Evolutionary conservation across 2,113 vertebrate species (phyloP).

Genomic region (Heterotis niloticus): DNA sequence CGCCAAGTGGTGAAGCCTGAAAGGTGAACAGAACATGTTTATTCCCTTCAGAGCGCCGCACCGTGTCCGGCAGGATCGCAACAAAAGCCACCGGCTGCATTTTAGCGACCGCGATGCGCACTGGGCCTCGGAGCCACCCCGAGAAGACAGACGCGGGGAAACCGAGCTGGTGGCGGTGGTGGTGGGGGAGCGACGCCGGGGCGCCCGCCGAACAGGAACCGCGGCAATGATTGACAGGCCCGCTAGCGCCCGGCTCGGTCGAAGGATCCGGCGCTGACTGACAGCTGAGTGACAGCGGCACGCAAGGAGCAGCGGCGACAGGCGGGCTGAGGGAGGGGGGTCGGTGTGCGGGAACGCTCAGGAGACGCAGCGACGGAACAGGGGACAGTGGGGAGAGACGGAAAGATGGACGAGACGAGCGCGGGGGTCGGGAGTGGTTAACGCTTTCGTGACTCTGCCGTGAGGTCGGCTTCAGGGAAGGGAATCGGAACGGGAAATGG

Average conservation of each 20-base stretch:
- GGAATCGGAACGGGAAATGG: conserved; percentile 18
- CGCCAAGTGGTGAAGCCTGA: no score
- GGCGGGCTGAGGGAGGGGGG: not conserved
- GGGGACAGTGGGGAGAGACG: not conserved
- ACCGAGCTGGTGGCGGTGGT: not conserved
- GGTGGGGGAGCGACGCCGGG: not conserved
- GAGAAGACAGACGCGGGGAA: no score
- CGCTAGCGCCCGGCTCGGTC: not conserved
- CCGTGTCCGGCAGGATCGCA: not conserved
- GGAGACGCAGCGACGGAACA: not conserved
- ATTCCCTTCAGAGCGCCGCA: not conserved
- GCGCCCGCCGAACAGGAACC: not conserved
- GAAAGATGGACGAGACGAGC: not conserved
- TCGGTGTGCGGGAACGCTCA: not conserved
- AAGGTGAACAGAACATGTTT: not conserved
- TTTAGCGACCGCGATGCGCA: not conserved
- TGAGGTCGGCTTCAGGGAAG: conserved; percentile 1
- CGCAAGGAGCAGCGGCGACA: not conserved
- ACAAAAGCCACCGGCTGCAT: not conserved
- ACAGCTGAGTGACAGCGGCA: conserved; percentile 20
- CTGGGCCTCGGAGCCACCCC: not conserved
- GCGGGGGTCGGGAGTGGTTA: not conserved
- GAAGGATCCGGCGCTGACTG: conserved; percentile 5
- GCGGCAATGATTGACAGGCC: conserved; percentile 21
- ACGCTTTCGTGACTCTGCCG: not conserved